Evolutionary conservation across 2,113 vertebrate species (phyloP), one percentile per base, ranked within the genome.

Genomic region (Antennarius striatus): DNA sequence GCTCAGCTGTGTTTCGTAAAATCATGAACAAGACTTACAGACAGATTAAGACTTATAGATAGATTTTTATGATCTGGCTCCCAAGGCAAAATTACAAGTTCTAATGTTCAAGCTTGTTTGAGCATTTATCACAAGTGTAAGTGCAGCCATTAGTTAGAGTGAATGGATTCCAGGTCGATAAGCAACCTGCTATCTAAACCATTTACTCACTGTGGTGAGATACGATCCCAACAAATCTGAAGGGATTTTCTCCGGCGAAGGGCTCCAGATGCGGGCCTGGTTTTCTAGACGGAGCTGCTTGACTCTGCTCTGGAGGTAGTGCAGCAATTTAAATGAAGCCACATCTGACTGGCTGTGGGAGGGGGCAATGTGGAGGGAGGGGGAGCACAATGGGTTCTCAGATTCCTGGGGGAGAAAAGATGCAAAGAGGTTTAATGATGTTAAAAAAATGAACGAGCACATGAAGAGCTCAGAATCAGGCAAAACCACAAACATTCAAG

Each of bases 301-400:
- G 64, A 94, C 91, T 51, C 82, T 87, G 53, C 82, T 82, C 86
- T 93, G 93, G 32, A 94, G 91, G 82, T 91, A 86, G 16, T 58
- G 80, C 2, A 94, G 79, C 4, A 94, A 83, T 62, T 91, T 92
- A 15, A 91, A 77, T 6, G 92, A 89, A 59, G 88, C 80, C 49
- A 89, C 56, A 17, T 90, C 84, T 10, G 86, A 80, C 29, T 71
- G 77, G 7, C 73, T 49, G 17, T 63, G 54, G 10, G 60, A 50
- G 39, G 63, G 51, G 30, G 59, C 67, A 39, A 30, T 56, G 14
- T 36, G 65, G 17, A 77, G 49, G 16, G 68, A 83, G 8, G 77
- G 66, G 36, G 71, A 70, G 57, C 71, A 75, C 16, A 77, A 54
- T 5, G 70, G 71, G 3, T 11, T 60, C 14, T 80, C 62, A 52